Evolutionary conservation across 2,113 vertebrate genomes (phyloP).

Genomic region (Seriola dumerili): DNA sequence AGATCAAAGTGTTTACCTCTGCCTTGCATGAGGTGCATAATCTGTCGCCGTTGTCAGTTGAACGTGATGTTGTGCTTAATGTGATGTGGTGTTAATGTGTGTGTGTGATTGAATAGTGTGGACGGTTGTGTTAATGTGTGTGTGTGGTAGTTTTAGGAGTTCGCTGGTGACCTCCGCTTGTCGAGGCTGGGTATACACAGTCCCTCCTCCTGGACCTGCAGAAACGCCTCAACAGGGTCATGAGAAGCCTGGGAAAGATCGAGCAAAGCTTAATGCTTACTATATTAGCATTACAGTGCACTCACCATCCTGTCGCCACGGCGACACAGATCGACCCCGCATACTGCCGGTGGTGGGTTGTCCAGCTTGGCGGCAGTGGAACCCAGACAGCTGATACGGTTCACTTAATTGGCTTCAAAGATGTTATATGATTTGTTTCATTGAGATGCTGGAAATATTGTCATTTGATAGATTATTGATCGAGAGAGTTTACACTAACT

Average conservation of each 20-base stretch:
- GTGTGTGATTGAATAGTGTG: conserved; percentile 6
- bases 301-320: conserved; percentile 28
- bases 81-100: conserved; percentile 26
- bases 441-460: too few species aligned
- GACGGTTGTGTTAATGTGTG: conserved; percentile 25
- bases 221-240: conserved; percentile 98
- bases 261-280: conserved; percentile 99
- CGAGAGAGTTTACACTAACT: too few species aligned
- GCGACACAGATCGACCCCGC: conserved; percentile 1
- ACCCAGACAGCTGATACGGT: background rate
- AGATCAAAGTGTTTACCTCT: conserved; percentile 9
- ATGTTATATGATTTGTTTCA: too few species aligned
- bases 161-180: conserved; percentile 96
- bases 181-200: conserved; percentile 99
- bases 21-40: background rate
- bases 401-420: background rate
- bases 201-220: conserved; percentile 96
- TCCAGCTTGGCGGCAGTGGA: background rate
- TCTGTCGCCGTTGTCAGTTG: background rate
- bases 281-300: conserved; percentile 18
- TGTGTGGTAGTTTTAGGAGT: conserved; percentile 85
- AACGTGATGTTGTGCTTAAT: too few species aligned
- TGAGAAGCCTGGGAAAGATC: conserved; percentile 99
- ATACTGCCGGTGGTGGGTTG: background rate
- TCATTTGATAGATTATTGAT: too few species aligned